Base-by-base conservation (phyloP, 2,113 vertebrate genomes). In the Channa maculata region DNA sequence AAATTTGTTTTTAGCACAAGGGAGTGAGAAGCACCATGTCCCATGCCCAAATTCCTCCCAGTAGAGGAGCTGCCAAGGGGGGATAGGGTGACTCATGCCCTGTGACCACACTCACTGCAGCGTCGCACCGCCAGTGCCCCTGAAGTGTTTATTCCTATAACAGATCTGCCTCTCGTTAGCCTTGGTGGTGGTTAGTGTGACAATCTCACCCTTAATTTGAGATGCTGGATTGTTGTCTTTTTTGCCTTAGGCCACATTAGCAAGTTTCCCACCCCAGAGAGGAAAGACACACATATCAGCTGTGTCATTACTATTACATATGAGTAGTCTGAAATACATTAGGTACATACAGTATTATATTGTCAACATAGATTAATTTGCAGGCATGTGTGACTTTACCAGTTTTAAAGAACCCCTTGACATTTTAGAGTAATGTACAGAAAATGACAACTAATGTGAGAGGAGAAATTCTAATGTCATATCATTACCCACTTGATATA, bases 1-100 rank as follows among this genome's bases (percentile, higher is more conserved):
- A 75, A 85, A 85, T 90, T 91, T 92, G 86, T 91, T 91, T 93
- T 92, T 93, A 92, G 92, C 90, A 88, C 76, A 75, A 82, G 87
- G 81, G 75, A 84, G 79, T 83, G 80, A 90, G 79, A 88, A 81
- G 89, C 71, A 83, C 83, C 85, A 82, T 75, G 84, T 76, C 80
- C 82, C 57, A 69, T 89, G 92, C 85, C 90, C 87, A 91, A 86
- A 92, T 89, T 85, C 77, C 85, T 90, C 92, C 81, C 86, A 69
- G 77, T 45, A 68, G 88, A 89, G 80, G 76, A 73, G 80, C 88
- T 77, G 88, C 86, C 87, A 61, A 65, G 69, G 72, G 86, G 87
- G 77, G 82, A 84, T 86, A 83, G 80, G 80, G 90, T 90, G 90
- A 92, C 89, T 89, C 89, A 90, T 82, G 76, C 82, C 83, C 82